phyloP scores from a whole-genome alignment of 1,140 invertebrate species.

The Caerostris extrusa region DNA sequence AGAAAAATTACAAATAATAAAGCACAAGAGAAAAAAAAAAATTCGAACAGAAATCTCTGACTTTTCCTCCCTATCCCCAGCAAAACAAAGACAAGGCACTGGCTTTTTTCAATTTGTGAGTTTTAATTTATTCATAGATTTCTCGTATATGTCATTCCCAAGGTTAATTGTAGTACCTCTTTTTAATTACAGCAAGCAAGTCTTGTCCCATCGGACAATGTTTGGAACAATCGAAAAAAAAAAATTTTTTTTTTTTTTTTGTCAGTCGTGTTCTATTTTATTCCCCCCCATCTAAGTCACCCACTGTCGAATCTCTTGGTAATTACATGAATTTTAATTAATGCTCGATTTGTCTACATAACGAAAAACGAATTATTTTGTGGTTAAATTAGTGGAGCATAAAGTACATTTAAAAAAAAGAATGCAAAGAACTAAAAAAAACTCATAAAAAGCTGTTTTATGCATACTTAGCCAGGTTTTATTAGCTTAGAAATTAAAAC shows the following conservation, averaged over 20 bases:
- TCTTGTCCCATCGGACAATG: background rate
- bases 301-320: background rate
- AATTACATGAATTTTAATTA: slow-evolving; percentile 67
- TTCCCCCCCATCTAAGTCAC: background rate
- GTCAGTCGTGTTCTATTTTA: background rate
- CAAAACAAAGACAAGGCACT: background rate
- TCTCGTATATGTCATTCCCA: slow-evolving; percentile 35
- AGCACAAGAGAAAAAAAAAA: background rate
- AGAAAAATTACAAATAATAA: background rate
- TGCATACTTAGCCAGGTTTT: background rate
- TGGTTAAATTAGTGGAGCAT: slow-evolving; percentile 43
- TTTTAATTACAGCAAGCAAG: slow-evolving; percentile 58
- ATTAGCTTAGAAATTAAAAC: background rate
- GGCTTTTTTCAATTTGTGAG: slow-evolving; percentile 14
- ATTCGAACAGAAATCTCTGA: background rate
- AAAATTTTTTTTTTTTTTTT: slow-evolving; percentile 25
- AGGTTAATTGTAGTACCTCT: slow-evolving; percentile 63
- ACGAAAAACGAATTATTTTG: slow-evolving; percentile 34
- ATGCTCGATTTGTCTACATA: background rate
- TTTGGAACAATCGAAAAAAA: background rate
- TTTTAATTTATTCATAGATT: slow-evolving; percentile 73
- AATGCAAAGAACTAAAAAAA: background rate
- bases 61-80: background rate
- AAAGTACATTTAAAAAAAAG: background rate
- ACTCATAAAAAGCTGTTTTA: background rate